Conservation (phyloP, 2,888 invertebrate species). For the Pycnomerus fuliginosus region DNA sequence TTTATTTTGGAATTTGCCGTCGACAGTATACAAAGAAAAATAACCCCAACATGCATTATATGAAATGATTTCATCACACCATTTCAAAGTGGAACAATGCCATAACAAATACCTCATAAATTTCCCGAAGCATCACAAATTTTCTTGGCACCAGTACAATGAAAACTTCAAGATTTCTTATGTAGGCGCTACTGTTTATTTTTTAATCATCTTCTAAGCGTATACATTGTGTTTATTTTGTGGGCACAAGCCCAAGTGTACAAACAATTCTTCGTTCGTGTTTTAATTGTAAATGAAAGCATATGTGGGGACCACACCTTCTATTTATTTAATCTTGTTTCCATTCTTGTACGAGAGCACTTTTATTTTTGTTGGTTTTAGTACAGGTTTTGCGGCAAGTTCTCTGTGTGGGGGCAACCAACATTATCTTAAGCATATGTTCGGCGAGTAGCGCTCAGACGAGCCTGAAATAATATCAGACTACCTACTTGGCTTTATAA, state of each 20-base stretch:
- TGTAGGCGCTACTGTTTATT: constrained; percentile 1
- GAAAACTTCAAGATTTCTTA: not conserved
- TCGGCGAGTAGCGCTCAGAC: too few species aligned
- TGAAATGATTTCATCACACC: too few species aligned
- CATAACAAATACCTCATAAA: too few species aligned
- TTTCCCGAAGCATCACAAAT: too few species aligned
- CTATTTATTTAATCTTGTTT: constrained; percentile 45
- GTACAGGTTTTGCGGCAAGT: constrained; percentile 28
- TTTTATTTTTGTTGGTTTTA: constrained; percentile 31
- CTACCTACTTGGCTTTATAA: too few species aligned
- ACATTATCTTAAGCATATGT: constrained; percentile 41
- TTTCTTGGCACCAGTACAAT: not conserved
- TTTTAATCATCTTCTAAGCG: not conserved
- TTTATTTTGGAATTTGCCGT: too few species aligned
- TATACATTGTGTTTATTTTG: constrained; percentile 14
- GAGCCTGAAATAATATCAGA: too few species aligned
- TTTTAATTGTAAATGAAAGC: constrained; percentile 38
- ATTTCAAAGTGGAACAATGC: too few species aligned
- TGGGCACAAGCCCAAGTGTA: constrained; percentile 25
- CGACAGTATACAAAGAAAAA: too few species aligned
- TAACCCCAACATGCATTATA: too few species aligned
- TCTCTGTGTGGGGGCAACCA: constrained; percentile 40
- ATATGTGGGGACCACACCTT: constrained; percentile 38
- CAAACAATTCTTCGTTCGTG: constrained; percentile 26
- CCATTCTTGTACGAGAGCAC: constrained; percentile 38